Evolutionary conservation across 64 coral and sea anemone genomes (phyloP).

Genomic region (Stichodactyla mertensii): DNA sequence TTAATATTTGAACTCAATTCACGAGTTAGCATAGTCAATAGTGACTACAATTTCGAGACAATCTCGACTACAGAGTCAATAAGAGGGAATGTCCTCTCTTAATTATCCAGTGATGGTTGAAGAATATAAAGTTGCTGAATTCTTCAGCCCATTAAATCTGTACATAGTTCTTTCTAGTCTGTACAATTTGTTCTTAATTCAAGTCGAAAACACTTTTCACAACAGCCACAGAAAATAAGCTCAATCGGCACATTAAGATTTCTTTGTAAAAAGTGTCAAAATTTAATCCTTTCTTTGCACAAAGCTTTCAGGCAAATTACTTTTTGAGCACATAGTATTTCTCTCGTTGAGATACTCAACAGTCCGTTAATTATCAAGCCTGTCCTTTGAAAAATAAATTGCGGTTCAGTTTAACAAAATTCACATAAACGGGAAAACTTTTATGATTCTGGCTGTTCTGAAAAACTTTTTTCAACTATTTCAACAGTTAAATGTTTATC

Average conservation of each 20-base stretch:
- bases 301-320: background rate
- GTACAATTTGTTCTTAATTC: conserved; percentile 2
- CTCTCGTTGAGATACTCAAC: background rate
- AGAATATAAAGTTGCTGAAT: background rate
- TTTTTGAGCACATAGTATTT: no score
- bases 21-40: background rate
- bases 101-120: background rate
- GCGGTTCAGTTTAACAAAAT: background rate
- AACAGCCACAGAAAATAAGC: background rate
- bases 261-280: background rate
- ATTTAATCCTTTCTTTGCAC: background rate
- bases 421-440: background rate
- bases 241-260: background rate
- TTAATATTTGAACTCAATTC: background rate
- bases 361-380: background rate
- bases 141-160: background rate
- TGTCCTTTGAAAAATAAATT: no score
- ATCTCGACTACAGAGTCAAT: background rate
- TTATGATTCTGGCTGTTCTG: background rate
- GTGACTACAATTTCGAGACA: background rate
- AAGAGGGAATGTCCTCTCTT: background rate
- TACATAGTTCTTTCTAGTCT: background rate
- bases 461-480: background rate
- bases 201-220: background rate
- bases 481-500: background rate